A percentile compares a stretch with the other conserved stretches of the same genome.
Conservation (phyloP, 2,888 invertebrate species). For the Chalcis sispes region DNA sequence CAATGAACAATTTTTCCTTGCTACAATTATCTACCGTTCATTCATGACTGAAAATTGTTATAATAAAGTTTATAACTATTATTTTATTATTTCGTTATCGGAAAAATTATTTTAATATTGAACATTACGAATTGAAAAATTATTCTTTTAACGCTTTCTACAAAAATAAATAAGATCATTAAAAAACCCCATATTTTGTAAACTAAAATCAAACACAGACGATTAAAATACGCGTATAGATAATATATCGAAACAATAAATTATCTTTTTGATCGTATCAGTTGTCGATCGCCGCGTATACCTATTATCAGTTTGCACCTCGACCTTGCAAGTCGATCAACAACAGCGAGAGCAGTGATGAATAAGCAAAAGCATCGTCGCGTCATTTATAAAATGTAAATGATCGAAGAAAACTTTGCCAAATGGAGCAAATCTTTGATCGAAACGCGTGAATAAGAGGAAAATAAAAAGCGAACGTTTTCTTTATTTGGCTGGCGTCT, state of each 20-base stretch:
- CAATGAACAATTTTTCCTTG: no score
- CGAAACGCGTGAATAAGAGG: no score
- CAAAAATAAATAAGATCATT: no score
- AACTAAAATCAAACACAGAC: not conserved
- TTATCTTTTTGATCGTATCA: not conserved
- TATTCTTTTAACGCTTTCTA: no score
- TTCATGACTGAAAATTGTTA: no score
- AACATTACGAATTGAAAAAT: no score
- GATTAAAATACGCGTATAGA: not conserved
- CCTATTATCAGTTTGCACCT: not conserved
- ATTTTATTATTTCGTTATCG: no score
- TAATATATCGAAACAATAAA: not conserved
- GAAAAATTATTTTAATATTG: no score
- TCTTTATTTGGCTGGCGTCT: slow-evolving; percentile 52
- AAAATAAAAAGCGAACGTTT: not conserved
- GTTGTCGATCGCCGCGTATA: not conserved
- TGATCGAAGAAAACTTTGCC: not conserved
- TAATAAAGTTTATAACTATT: no score
- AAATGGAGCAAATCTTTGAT: not conserved
- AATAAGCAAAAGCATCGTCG: not conserved
- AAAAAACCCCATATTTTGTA: no score
- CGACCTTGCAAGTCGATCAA: not conserved
- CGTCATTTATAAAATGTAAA: not conserved
- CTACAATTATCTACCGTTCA: no score
- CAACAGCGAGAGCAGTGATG: not conserved